phyloP scores from a whole-genome alignment of 2,888 invertebrate species.

The Alloscopus bannaensis region DNA sequence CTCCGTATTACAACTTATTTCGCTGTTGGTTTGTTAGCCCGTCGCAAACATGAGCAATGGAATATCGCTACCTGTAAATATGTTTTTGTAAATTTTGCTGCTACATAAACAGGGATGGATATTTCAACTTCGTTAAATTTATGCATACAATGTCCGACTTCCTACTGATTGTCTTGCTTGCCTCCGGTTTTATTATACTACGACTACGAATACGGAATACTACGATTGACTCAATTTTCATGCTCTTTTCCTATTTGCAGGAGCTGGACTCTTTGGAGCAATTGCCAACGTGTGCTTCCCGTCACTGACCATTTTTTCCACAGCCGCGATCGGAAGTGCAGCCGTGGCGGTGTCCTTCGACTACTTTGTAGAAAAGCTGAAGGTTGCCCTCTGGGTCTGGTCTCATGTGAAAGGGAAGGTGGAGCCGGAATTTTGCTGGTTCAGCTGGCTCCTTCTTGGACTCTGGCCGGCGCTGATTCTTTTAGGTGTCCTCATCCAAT shows the following conservation, averaged over 20 bases:
- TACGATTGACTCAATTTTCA: too few relatives aligned
- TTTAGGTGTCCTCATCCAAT: slow-evolving; percentile 83
- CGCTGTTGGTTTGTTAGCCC: too few relatives aligned
- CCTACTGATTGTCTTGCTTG: too few relatives aligned
- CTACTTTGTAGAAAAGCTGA: slow-evolving; percentile 84
- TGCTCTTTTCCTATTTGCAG: slow-evolving; percentile 26
- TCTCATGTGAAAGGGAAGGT: slow-evolving; percentile 79
- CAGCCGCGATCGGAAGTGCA: slow-evolving; percentile 86
- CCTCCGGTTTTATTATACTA: too few relatives aligned
- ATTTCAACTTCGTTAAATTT: too few relatives aligned
- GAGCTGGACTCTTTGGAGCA: slow-evolving; percentile 70
- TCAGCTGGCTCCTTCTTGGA: slow-evolving; percentile 84
- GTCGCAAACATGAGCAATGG: too few relatives aligned
- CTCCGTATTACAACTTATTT: too few relatives aligned
- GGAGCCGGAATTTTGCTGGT: slow-evolving; percentile 71
- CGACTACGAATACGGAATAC: too few relatives aligned
- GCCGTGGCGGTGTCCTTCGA: slow-evolving; percentile 83
- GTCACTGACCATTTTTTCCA: slow-evolving; percentile 83
- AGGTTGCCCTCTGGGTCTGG: slow-evolving; percentile 83
- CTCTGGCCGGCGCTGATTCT: slow-evolving; percentile 84
- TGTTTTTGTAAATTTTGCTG: not conserved
- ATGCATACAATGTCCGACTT: too few relatives aligned
- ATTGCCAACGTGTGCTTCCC: slow-evolving; percentile 72
- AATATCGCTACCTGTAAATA: too few relatives aligned
- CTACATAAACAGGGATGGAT: too few relatives aligned